Base-by-base conservation (phyloP, 1,140 invertebrate genomes). In the Drosophila pandora region DNA sequence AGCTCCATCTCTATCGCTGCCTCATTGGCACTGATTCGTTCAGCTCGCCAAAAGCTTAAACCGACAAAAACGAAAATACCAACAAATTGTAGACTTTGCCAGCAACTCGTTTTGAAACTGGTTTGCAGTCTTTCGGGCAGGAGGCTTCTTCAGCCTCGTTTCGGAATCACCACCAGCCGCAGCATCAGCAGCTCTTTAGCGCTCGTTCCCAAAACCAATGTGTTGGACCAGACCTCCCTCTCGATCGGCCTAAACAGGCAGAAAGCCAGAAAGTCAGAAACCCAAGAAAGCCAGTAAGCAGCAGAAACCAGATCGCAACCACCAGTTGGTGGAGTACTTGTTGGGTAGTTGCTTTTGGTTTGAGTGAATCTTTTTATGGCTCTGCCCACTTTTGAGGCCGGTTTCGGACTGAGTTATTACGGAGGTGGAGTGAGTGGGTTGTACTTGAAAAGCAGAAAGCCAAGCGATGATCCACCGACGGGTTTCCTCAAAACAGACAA, bases 21-120 rank as follows among this genome's bases (percentile, higher is more conserved):
- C 81, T 81, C 79, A 83, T 87, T 87, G 82, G 82, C 83, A 87
- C 83, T 79, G 83, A 87, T 87, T 87, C 83, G 83, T 87, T 89
- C 75, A 76, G 48, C 67, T 87, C 59, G 77, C 74, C 77, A 85
- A 85, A 85, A 78, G 74, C 63, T 13, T 43, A 67, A 54, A 25
- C 22, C 58, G 41, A 45, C 65, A 47, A 64, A 37, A 55, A 68
- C 32, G 30, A 43, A 65, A 32, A 13, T 32, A 53, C 10, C 50
- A 13, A 69, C 65, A 64, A 76, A 64, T 76, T 49, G 45, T 87
- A 43, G 62, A 68, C 49, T 74, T 64, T 47, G 75, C 63, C 57
- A 82, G 77, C 78, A 89, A 89, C 83, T 83, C 72, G 84, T 88
- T 89, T 82, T 59, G 10, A 76, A 88, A 88, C 83, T 88, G 79